These are phyloP conservation scores for Tadarida brasiliensis DNA, from an alignment of 2,797 vertebrate genomes.

Conservation along the genomic window DNA sequence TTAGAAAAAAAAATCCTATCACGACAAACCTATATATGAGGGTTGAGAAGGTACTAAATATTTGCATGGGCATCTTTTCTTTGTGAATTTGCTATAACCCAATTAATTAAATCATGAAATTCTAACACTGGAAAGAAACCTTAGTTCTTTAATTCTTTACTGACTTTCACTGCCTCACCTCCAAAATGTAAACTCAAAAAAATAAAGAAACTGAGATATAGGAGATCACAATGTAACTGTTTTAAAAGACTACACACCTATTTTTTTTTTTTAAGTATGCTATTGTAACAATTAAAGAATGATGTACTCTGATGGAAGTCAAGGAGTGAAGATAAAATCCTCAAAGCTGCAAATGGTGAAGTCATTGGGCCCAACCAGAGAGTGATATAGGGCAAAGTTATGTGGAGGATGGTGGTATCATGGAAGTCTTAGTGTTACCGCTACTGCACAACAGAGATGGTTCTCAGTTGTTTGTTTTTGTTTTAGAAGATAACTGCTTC, in stretches of 20 bases:
- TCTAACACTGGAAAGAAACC: not conserved
- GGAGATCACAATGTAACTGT: not conserved
- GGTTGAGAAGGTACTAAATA: not conserved
- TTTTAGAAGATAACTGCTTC: not conserved
- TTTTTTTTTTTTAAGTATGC: not conserved
- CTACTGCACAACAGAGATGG: not conserved
- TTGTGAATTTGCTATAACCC: not conserved
- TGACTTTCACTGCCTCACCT: not conserved
- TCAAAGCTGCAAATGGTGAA: not conserved
- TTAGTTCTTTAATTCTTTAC: not conserved
- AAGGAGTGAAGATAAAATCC: conserved; percentile 1
- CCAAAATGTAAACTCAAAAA: not conserved
- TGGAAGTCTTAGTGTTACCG: not conserved
- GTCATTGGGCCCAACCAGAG: not conserved
- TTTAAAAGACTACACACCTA: not conserved
- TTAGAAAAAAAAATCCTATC: not conserved
- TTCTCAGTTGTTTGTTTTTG: not conserved
- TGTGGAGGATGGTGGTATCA: not conserved
- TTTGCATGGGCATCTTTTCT: not conserved
- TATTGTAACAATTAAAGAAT: conserved; percentile 18
- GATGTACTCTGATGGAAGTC: not conserved
- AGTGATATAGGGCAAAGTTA: not conserved
- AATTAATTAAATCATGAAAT: not conserved
- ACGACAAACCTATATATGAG: not conserved
- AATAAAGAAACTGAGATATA: not conserved